Evolutionary conservation across 2,888 invertebrate species (phyloP).

Genomic region (Cephus pulcher): DNA sequence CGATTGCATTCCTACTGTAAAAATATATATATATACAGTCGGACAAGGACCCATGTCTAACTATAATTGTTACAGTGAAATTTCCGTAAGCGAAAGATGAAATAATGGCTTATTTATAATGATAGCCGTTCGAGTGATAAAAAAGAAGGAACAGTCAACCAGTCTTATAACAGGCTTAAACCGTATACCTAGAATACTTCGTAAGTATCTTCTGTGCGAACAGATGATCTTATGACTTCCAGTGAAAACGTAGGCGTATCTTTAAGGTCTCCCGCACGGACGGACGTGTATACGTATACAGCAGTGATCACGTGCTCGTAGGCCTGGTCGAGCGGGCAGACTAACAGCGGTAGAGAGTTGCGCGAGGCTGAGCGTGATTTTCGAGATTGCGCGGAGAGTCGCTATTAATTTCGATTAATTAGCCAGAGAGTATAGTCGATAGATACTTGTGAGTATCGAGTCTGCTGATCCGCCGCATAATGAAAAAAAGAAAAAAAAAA

Average conservation of each 20-base stretch:
- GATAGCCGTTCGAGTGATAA: background rate
- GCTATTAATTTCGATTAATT: slow-evolving; percentile 54
- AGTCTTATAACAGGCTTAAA: background rate
- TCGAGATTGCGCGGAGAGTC: slow-evolving; percentile 25
- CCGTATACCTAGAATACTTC: background rate
- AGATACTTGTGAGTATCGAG: background rate
- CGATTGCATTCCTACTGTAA: background rate
- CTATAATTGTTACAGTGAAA: background rate
- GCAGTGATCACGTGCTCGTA: background rate
- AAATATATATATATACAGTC: background rate
- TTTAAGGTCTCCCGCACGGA: background rate
- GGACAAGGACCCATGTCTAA: background rate
- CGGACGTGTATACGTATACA: background rate
- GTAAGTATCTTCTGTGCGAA: background rate
- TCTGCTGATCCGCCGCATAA: background rate
- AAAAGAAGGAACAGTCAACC: background rate
- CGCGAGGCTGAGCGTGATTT: background rate
- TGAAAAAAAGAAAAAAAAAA: background rate
- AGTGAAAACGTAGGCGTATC: background rate
- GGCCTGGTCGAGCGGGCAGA: background rate
- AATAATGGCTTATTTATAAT: background rate
- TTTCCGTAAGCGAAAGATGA: background rate
- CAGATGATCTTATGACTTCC: background rate
- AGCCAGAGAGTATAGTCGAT: slow-evolving; percentile 38
- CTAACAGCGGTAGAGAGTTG: background rate